These are phyloP conservation scores for Clarias macrocephalus DNA, from an alignment of 2,113 vertebrate species.

Conservation along the genomic window DNA sequence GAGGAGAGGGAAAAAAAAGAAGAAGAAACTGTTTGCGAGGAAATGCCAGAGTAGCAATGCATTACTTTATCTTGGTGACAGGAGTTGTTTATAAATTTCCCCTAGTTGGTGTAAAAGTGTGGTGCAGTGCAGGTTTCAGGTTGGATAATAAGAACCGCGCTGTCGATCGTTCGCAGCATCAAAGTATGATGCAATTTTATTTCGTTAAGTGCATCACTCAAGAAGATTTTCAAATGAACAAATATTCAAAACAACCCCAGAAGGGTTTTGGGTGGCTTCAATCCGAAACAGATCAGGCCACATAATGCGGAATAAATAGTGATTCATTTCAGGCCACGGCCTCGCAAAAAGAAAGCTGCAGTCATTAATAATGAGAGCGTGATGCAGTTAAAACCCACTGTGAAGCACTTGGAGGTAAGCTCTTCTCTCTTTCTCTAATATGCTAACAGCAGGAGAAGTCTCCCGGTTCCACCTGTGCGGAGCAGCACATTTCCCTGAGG, in stretches of 20 bases:
- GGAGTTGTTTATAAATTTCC: constrained; percentile 34
- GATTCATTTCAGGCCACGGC: constrained; percentile 31
- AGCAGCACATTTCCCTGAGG: constrained; percentile 29
- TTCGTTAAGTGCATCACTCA: constrained; percentile 15
- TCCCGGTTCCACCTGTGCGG: constrained; percentile 23
- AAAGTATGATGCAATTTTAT: constrained; percentile 11
- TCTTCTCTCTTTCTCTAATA: constrained; percentile 43
- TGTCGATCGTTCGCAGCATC: constrained; percentile 17
- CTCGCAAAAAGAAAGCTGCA: constrained; percentile 33
- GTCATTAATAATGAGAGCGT: constrained; percentile 48
- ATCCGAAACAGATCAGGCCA: not conserved
- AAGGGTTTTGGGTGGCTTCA: not conserved
- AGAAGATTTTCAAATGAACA: constrained; percentile 4
- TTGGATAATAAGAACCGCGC: constrained; percentile 27
- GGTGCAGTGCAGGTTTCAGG: not conserved
- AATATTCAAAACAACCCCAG: not conserved
- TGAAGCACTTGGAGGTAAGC: constrained; percentile 44
- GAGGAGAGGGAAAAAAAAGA: constrained; percentile 19
- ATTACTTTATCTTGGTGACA: constrained; percentile 43
- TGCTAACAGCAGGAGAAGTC: constrained; percentile 35
- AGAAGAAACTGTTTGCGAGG: constrained; percentile 61
- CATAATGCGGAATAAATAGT: constrained; percentile 19
- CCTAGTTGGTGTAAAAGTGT: constrained; percentile 34
- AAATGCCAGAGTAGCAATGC: constrained; percentile 39
- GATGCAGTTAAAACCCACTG: constrained; percentile 38